Base-by-base conservation (phyloP, 30 jellyfish, hydroid and myxozoan genomes). In the Pseudorhiza aurosa region DNA sequence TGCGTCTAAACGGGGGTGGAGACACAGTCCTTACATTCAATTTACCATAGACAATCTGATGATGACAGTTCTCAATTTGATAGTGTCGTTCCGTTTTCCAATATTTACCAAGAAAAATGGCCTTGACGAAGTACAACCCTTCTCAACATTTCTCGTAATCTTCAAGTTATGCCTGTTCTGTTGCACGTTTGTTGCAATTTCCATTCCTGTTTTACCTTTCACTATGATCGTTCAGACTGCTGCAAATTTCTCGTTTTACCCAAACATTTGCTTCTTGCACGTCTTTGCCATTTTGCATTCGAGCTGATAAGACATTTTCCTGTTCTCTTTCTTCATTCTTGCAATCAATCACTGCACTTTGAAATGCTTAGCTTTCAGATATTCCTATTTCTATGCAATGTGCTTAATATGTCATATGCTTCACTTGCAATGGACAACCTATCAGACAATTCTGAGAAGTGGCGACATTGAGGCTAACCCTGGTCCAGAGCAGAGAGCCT, bases 401-500 rank as follows among this genome's bases (percentile, higher is more conserved):
- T 68, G 73, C 30, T 72, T 72, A 72, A 7, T 42, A 36, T 72
- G 56, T 72, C 53, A 45, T 72, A 72, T 57, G 72, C 85, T 72
- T 72, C 85, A 44, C 73, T 50, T 72, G 85, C 77, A 72, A 50
- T 72, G 73, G 73, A 72, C 73, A 72, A 27, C 56, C 17, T 69
- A 40, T 36, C 46, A 21, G 73, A 72, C 85, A 50, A 46, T 46
- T 24, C 25, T 50, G 53, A 49, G 39, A 50, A 32, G 82, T 60
- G 71, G 89, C 31, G 83, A 57, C 71, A 60, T 33, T 19, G 69
- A 60, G 71, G 19, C 72, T 5, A 42, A 45, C 33, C 58, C 89
- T 58, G 82, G 81, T 43, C 81, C 82, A 57, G 77, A 74, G 51
- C 76, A 74, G 14, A 18, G 77, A 22, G 19, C 60, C 60, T 46